Conservation (phyloP, 2,888 invertebrate genomes). For the Coremacera marginata region DNA sequence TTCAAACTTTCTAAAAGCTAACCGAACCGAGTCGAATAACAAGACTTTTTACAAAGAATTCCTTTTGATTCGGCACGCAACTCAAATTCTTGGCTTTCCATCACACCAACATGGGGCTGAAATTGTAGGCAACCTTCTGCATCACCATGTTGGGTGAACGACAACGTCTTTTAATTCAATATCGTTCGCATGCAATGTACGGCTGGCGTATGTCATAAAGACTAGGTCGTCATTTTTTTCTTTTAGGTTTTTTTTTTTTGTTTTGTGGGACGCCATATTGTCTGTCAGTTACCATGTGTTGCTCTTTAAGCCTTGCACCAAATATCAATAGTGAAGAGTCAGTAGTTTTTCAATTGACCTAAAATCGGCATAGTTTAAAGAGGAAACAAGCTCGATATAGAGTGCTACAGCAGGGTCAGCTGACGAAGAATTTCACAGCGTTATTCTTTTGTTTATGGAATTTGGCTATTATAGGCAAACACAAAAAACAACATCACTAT, state of each 20-base stretch:
- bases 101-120: background rate
- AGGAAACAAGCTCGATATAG: background rate
- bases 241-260: no score
- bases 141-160: background rate
- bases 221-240: no score
- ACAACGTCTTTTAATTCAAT: constrained; percentile 13
- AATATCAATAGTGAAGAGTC: background rate
- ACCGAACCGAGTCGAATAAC: background rate
- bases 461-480: constrained; percentile 9
- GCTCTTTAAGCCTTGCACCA: background rate
- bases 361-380: constrained; percentile 35
- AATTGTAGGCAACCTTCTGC: background rate
- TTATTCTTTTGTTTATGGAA: constrained; percentile 16
- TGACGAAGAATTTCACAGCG: background rate
- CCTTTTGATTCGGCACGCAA: constrained; percentile 22
- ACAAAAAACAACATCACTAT: background rate
- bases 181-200: background rate
- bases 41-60: background rate
- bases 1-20: constrained; percentile 17
- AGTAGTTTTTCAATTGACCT: constrained; percentile 23
- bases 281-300: background rate
- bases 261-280: constrained; percentile 1
- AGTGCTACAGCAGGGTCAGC: background rate
- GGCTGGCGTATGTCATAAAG: background rate
- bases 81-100: constrained; percentile 3